Conservation (phyloP, 2,113 vertebrate species). For the Zapus hudsonius region DNA sequence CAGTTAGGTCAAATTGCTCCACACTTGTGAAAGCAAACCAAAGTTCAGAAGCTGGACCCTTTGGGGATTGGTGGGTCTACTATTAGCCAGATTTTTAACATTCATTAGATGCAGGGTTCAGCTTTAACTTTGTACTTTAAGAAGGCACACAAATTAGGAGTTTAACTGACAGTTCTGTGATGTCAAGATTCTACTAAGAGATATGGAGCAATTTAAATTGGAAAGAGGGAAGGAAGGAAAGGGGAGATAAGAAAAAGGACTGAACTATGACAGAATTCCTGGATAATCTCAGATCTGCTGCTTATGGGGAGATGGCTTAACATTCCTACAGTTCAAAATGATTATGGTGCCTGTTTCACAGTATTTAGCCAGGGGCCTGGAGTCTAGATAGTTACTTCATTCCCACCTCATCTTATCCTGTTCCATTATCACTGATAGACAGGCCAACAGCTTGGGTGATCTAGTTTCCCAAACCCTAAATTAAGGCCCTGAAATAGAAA, state of each 20-base stretch:
- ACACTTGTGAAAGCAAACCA: constrained; percentile 21
- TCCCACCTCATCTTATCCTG: too few species aligned
- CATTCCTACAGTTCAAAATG: neutral
- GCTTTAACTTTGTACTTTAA: constrained; percentile 21
- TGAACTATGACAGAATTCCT: neutral
- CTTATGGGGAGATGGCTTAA: neutral
- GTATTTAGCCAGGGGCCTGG: neutral
- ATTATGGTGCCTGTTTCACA: neutral
- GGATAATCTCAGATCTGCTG: neutral
- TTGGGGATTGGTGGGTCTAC: neutral
- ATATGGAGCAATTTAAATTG: neutral
- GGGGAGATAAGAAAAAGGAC: neutral
- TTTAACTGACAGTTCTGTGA: neutral
- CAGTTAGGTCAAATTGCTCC: constrained; percentile 3
- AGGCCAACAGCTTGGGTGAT: neutral
- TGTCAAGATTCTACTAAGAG: constrained; percentile 11
- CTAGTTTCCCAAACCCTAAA: neutral
- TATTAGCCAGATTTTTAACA: constrained; percentile 31
- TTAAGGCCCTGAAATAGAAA: neutral
- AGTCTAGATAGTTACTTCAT: neutral
- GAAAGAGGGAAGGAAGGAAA: neutral
- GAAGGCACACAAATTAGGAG: neutral
- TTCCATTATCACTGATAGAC: neutral
- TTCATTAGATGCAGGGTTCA: neutral
- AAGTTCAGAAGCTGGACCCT: constrained; percentile 14